These are phyloP conservation scores for Drosophila yooni DNA, from an alignment of 2,888 invertebrate genomes.

Conservation along the genomic window DNA sequence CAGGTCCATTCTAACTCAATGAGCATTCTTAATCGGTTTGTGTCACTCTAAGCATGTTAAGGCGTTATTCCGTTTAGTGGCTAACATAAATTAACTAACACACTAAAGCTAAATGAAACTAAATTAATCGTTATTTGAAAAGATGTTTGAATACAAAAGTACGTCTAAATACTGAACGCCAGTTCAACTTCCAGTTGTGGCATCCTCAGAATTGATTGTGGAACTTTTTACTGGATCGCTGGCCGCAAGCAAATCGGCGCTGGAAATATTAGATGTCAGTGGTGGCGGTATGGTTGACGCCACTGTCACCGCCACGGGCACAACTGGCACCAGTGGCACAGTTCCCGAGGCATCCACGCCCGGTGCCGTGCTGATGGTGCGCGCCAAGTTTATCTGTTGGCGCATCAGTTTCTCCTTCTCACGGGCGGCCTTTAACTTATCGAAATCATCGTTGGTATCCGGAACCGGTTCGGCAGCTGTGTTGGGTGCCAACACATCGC, in stretches of 20 bases:
- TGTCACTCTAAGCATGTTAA: slow-evolving; percentile 36
- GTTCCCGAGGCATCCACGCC: slow-evolving; percentile 65
- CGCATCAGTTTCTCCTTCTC: slow-evolving; percentile 89
- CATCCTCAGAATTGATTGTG: slow-evolving; percentile 63
- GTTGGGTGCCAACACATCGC: slow-evolving; percentile 58
- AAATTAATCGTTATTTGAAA: slow-evolving; percentile 38
- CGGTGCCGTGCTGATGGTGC: slow-evolving; percentile 85
- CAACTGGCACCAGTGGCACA: slow-evolving; percentile 33
- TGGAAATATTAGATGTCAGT: slow-evolving; percentile 53
- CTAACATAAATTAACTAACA: slow-evolving; percentile 59
- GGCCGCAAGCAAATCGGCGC: slow-evolving; percentile 59
- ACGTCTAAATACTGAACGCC: slow-evolving; percentile 39
- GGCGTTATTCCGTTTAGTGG: slow-evolving; percentile 41
- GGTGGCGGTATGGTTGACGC: slow-evolving; percentile 6
- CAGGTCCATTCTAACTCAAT: slow-evolving; percentile 51
- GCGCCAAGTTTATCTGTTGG: slow-evolving; percentile 87
- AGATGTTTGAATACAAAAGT: slow-evolving; percentile 19
- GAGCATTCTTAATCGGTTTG: slow-evolving; percentile 66
- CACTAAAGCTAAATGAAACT: slow-evolving; percentile 30
- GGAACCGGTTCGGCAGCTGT: slow-evolving; percentile 46
- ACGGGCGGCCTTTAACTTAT: slow-evolving; percentile 88
- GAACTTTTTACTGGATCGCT: slow-evolving; percentile 59
- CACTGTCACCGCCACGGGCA: background rate
- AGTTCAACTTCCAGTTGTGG: slow-evolving; percentile 56
- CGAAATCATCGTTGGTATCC: slow-evolving; percentile 88